Evolutionary conservation across 2,113 vertebrate species (phyloP).

Genomic region (Callionymus lyra): DNA sequence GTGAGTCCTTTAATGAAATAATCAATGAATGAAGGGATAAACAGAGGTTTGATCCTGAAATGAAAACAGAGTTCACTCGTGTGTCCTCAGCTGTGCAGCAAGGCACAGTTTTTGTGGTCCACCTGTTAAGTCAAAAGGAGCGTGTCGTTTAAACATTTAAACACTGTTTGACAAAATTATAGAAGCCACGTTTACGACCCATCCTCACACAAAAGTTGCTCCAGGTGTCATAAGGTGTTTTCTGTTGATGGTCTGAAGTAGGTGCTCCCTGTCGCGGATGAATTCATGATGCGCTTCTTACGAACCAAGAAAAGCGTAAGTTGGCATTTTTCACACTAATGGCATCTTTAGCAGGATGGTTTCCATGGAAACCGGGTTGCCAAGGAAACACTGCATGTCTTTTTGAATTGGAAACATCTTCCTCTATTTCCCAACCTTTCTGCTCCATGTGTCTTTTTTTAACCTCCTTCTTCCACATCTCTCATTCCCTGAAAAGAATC

Average conservation of each 20-base stretch:
- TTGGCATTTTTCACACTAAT: conserved; percentile 67
- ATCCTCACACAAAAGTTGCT: conserved; percentile 21
- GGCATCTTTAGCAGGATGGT: conserved; percentile 68
- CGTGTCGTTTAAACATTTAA: too few relatives aligned
- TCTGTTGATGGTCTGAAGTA: too few relatives aligned
- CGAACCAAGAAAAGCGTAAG: conserved; percentile 45
- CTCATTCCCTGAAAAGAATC: conserved; percentile 14
- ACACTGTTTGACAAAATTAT: too few relatives aligned
- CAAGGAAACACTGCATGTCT: conserved; percentile 73
- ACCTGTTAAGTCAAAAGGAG: too few relatives aligned
- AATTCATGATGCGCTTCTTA: neutral
- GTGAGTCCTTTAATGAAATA: too few relatives aligned
- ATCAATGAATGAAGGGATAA: too few relatives aligned
- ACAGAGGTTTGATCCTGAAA: too few relatives aligned
- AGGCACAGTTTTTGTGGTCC: too few relatives aligned
- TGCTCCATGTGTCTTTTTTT: conserved; percentile 18
- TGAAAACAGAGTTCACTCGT: too few relatives aligned
- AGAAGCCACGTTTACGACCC: conserved; percentile 26
- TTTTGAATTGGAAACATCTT: conserved; percentile 74
- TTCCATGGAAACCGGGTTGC: conserved; percentile 73
- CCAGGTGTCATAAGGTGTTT: neutral
- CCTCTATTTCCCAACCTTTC: conserved; percentile 40
- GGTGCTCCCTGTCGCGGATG: too few relatives aligned
- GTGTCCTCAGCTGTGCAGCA: too few relatives aligned
- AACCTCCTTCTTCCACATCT: conserved; percentile 22